A percentile compares a stretch with the other conserved stretches of the same genome.
phyloP scores from a whole-genome alignment of 2,888 invertebrate species.

The Cacoxenus indagator region DNA sequence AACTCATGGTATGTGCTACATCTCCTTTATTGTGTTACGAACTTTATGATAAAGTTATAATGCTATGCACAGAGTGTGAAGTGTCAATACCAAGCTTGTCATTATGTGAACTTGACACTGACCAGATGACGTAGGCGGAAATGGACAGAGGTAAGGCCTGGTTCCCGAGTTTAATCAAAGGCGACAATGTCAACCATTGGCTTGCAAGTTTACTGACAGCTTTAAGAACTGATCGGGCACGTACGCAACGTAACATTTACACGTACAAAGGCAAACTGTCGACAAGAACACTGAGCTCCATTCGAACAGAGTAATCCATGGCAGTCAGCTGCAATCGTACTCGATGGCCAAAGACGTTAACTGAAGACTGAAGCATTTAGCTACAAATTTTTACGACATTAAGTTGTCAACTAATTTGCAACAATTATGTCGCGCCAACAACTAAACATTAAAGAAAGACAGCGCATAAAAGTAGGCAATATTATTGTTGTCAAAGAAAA shows the following conservation, averaged over 20 bases:
- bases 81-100: constrained; percentile 19
- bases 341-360: constrained; percentile 54
- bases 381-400: constrained; percentile 56
- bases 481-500: constrained; percentile 11
- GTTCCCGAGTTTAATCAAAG: no score
- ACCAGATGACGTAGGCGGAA: constrained; percentile 49
- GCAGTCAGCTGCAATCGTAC: no score
- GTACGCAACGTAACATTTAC: neutral
- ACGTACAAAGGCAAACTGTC: no score
- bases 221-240: constrained; percentile 1
- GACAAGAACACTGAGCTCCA: no score
- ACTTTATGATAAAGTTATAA: no score
- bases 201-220: no score
- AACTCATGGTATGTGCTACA: no score
- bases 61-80: no score
- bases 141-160: no score
- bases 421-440: constrained; percentile 49
- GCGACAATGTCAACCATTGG: neutral
- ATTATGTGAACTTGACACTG: no score
- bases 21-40: no score
- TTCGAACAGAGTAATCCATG: no score
- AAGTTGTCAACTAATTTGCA: constrained; percentile 66
- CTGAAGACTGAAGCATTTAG: constrained; percentile 58
- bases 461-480: constrained; percentile 34
- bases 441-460: constrained; percentile 54